Conservation (phyloP, 2,888 invertebrate species). For the Dryobotodes eremita region DNA sequence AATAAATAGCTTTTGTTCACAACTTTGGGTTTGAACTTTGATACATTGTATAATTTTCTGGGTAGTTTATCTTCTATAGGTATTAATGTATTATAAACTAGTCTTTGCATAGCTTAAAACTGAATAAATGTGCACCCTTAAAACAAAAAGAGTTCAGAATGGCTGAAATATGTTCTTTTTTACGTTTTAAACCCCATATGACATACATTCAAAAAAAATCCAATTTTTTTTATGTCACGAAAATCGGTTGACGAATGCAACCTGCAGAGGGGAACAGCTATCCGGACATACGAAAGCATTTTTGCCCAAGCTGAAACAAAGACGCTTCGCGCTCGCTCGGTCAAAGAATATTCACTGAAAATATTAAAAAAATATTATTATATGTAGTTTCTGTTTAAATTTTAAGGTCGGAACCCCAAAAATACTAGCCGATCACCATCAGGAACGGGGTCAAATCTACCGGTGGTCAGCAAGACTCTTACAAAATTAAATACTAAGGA, state of each 20-base stretch:
- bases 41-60: neutral
- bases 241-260: too few species aligned
- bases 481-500: neutral
- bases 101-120: too few species aligned
- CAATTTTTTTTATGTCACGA: too few species aligned
- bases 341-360: neutral
- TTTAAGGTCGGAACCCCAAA: neutral
- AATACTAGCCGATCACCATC: neutral
- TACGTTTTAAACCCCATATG: too few species aligned
- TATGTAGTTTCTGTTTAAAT: neutral
- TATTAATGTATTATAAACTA: neutral
- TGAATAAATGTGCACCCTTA: too few species aligned
- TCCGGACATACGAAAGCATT: too few species aligned
- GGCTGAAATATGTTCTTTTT: too few species aligned
- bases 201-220: too few species aligned
- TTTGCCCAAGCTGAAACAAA: too few species aligned
- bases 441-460: neutral
- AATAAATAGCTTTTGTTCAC: conserved; percentile 1
- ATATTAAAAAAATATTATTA: neutral
- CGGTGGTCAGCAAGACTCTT: neutral
- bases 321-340: too few species aligned
- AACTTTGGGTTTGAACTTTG: neutral
- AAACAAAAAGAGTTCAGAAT: too few species aligned
- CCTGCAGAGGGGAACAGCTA: too few species aligned
- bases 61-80: neutral